phyloP scores from a whole-genome alignment of 2,888 invertebrate species.

The Priocnemis perturbator region DNA sequence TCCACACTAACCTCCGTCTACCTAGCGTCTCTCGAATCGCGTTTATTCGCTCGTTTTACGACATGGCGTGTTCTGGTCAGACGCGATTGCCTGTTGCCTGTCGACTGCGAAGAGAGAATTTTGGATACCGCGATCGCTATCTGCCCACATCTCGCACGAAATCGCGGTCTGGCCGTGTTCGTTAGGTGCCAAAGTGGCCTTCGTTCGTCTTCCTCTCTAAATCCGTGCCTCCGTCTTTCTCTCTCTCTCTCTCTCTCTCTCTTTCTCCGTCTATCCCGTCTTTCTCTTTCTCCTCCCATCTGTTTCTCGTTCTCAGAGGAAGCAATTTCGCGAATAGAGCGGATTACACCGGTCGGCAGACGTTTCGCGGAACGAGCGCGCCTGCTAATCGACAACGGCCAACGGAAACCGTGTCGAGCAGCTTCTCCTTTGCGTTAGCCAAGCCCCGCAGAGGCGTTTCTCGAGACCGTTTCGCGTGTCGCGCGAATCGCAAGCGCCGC shows the following conservation, averaged over 20 bases:
- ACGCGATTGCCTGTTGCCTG: constrained; percentile 56
- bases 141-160: constrained; percentile 34
- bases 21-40: not conserved
- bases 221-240: not conserved
- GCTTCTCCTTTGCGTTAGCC: no score
- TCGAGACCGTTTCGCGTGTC: no score
- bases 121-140: no score
- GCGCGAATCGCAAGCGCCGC: no score
- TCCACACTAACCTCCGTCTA: constrained; percentile 12
- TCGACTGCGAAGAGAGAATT: constrained; percentile 26
- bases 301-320: not conserved
- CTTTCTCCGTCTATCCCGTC: not conserved
- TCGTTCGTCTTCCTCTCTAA: not conserved
- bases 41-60: constrained; percentile 15
- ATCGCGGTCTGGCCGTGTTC: constrained; percentile 9
- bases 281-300: constrained; percentile 1
- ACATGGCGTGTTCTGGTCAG: constrained; percentile 37
- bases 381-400: no score
- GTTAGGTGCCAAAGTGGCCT: not conserved
- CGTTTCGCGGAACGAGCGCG: no score
- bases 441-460: no score
- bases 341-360: no score
- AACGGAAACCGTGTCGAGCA: no score
- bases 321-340: no score
- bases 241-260: constrained; percentile 9